Conservation (phyloP, 1,140 invertebrate species). For the Potamilus streckersoni region DNA sequence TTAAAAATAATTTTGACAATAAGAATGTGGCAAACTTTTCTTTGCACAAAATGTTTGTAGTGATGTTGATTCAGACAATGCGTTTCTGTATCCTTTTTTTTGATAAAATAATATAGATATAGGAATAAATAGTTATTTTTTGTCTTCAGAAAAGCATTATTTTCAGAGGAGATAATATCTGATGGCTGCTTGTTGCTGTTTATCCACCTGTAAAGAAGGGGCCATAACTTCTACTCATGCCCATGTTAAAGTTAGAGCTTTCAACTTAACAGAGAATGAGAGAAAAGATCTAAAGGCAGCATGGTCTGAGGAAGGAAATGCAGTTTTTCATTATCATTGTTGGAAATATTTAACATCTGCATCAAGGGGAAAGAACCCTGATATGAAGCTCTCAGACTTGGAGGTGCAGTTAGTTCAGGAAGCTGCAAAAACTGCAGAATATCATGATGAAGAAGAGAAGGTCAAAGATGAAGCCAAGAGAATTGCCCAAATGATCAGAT, state of each 20-base stretch:
- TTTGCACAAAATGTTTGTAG: no score
- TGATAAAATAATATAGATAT: no score
- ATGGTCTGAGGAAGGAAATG: constrained; percentile 35
- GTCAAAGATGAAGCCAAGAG: constrained; percentile 36
- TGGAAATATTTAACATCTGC: constrained; percentile 17
- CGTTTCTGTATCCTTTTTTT: no score
- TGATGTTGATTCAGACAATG: no score
- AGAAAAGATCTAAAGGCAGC: constrained; percentile 4
- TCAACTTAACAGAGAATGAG: constrained; percentile 4
- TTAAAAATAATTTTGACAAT: no score
- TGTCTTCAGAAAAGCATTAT: no score
- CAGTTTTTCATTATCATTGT: constrained; percentile 32
- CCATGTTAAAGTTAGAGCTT: constrained; percentile 21
- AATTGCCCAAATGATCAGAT: constrained; percentile 42
- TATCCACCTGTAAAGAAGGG: neutral
- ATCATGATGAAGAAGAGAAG: constrained; percentile 34
- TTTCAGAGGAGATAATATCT: no score
- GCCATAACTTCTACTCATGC: constrained; percentile 1
- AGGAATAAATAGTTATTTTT: no score
- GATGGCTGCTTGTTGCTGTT: no score
- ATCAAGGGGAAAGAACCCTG: neutral
- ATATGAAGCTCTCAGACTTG: constrained; percentile 14
- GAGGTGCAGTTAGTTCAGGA: constrained; percentile 45
- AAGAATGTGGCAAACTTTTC: no score
- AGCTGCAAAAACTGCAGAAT: constrained; percentile 47